Base-by-base conservation (phyloP, 2,797 vertebrate species). In the Triplophysa bombifrons region DNA sequence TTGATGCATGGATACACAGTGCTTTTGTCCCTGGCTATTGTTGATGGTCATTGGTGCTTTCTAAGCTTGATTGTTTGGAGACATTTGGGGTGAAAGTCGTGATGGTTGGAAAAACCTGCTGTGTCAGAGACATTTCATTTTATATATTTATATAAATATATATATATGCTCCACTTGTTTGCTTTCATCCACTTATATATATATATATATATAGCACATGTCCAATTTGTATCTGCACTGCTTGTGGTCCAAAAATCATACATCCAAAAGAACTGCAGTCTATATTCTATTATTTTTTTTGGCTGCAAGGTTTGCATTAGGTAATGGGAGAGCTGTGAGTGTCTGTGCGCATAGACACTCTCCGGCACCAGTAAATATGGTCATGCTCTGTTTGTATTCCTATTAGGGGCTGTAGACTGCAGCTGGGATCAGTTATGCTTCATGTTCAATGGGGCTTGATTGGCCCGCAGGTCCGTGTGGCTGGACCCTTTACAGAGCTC, bases 311-410 rank as follows among this genome's bases (percentile, higher is more conserved):
- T 61, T 61, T 72, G 67, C 64, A 50, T 71, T 65, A 67, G 53
- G 50, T 66, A 55, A 68, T 60, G 65, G 51, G 58, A 67, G 71
- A 56, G 72, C 50, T 61, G 79, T 66, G 61, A 27, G 25, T 63
- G 72, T 61, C 75, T 68, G 61, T 51, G 68, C 46, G 41, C 27
- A 74, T 41, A 58, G 61, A 65, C 66, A 55, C 78, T 72, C 50
- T 74, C 58, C 56, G 78, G 61, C 81, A 20, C 27, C 68, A 64
- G 84, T 76, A 78, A 84, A 84, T 82, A 82, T 58, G 68, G 77
- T 84, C 77, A 85, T 78, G 84, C 82, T 85, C 82, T 78, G 80
- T 74, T 78, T 83, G 80, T 60, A 78, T 82, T 82, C 81, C 82
- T 82, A 82, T 84, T 85, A 84, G 70, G 41, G 66, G 68, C 41